Conservation (phyloP, 2,797 vertebrate species). For the Sylvilagus floridanus region DNA sequence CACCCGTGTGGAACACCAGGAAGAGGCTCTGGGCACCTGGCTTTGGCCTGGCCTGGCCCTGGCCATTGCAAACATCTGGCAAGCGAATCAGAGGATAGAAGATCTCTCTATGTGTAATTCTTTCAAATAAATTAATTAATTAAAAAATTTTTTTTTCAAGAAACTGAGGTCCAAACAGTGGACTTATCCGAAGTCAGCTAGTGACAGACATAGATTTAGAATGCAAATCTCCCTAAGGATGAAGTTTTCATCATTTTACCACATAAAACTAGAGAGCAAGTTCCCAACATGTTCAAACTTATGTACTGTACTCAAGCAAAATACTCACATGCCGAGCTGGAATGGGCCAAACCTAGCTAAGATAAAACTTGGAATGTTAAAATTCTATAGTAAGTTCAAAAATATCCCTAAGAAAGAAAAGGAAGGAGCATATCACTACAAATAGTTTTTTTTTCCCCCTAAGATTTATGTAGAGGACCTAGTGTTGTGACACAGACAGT, state of each 20-base stretch:
- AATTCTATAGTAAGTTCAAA: neutral
- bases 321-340: neutral
- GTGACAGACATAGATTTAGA: constrained; percentile 6
- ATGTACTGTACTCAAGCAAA: constrained; percentile 12
- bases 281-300: constrained; percentile 10
- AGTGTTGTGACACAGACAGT: too few relatives aligned
- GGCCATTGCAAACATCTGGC: too few relatives aligned
- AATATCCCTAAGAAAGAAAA: neutral
- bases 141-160: neutral
- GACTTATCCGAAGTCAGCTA: neutral
- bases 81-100: too few relatives aligned
- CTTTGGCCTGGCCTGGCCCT: too few relatives aligned
- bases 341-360: neutral
- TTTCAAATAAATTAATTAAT: too few relatives aligned
- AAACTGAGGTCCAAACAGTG: neutral
- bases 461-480: too few relatives aligned
- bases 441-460: neutral
- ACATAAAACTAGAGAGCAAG: neutral
- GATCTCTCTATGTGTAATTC: too few relatives aligned
- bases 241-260: neutral
- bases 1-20: too few relatives aligned
- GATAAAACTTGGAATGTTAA: neutral
- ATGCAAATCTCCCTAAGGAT: neutral
- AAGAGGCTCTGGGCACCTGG: too few relatives aligned
- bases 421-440: neutral